Percentiles rank a stretch among this genome's conserved stretches.
Conservation (phyloP, 1,140 invertebrate genomes). For the Laupala kohalensis region DNA sequence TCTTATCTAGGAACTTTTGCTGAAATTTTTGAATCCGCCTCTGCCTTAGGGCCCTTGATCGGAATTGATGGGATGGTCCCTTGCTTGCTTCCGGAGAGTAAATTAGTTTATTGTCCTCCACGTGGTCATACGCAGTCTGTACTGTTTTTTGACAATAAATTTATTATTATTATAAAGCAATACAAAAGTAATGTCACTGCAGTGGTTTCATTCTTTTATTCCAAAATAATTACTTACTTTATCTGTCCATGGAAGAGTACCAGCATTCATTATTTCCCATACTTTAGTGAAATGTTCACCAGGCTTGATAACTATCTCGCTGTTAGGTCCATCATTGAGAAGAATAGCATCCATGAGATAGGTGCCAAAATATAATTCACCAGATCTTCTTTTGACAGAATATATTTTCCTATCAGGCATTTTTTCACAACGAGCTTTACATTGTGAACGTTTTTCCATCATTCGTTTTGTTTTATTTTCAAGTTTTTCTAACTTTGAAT, state of each 20-base stretch:
- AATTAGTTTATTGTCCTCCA: no score
- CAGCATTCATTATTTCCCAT: slow-evolving; percentile 28
- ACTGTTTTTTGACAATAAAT: no score
- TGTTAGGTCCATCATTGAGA: slow-evolving; percentile 14
- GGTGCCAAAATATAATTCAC: slow-evolving; percentile 1
- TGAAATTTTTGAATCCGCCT: no score
- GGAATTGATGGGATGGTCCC: no score
- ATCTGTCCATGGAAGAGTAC: slow-evolving; percentile 22
- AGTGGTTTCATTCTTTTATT: no score
- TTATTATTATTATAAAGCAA: no score
- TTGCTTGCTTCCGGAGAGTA: no score
- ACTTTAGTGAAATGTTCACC: slow-evolving; percentile 25
- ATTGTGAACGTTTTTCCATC: slow-evolving; percentile 22
- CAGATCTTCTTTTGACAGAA: background rate
- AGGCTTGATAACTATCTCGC: slow-evolving; percentile 21
- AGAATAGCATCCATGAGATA: slow-evolving; percentile 23
- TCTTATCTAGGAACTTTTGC: no score
- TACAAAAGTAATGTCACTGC: no score
- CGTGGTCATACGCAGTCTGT: no score
- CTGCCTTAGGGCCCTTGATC: no score
- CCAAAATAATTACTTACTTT: slow-evolving; percentile 18
- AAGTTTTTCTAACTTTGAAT: slow-evolving; percentile 26
- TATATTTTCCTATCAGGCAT: background rate
- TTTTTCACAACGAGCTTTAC: background rate
- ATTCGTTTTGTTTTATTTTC: slow-evolving; percentile 27